Conservation (phyloP, 2,797 vertebrate species). For the Xenops minutus region DNA sequence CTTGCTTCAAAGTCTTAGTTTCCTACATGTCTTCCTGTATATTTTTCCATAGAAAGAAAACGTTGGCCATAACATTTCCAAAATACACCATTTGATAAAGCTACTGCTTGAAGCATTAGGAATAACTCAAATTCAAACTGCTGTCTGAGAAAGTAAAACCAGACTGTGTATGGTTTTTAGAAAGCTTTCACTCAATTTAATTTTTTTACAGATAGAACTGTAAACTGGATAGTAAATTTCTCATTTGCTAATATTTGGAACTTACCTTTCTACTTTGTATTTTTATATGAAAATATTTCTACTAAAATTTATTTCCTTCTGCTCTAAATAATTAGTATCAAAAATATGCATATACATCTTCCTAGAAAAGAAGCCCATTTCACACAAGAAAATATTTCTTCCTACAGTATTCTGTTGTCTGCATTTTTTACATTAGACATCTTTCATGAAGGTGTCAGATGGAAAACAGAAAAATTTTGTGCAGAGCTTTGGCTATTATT, state of each 20-base stretch:
- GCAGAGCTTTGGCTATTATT: neutral
- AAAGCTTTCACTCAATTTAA: neutral
- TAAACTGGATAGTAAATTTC: neutral
- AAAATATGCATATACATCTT: neutral
- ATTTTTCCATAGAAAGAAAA: neutral
- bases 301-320: neutral
- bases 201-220: neutral
- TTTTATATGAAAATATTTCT: neutral
- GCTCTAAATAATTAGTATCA: neutral
- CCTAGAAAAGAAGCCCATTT: neutral
- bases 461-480: neutral
- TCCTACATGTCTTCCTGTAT: neutral
- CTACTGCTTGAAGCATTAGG: neutral
- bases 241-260: slow-evolving; percentile 6
- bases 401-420: neutral
- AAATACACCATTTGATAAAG: neutral
- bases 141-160: neutral
- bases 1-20: neutral
- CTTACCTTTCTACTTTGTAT: neutral
- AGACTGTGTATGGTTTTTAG: neutral
- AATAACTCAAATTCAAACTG: neutral
- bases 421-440: neutral
- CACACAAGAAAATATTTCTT: neutral
- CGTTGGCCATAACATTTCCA: neutral
- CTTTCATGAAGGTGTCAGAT: neutral